These are phyloP conservation scores for Himalopsyche kuldschensis DNA, from an alignment of 2,888 invertebrate species.

Conservation along the genomic window DNA sequence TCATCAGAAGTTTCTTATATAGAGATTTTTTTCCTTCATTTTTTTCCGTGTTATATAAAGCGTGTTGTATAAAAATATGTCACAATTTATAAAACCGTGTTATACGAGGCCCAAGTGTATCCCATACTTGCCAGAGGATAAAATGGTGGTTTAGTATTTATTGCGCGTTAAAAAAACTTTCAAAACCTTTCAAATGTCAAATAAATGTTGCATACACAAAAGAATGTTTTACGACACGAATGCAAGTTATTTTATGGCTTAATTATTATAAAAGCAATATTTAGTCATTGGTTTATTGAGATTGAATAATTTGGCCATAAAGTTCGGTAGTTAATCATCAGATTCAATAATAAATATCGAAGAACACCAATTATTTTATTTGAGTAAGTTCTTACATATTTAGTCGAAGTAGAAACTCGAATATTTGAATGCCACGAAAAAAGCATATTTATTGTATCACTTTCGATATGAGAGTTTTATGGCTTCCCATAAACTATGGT, in stretches of 20 bases:
- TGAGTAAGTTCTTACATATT: background rate
- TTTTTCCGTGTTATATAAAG: no score
- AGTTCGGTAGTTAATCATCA: background rate
- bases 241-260: background rate
- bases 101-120: no score
- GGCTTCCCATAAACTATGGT: background rate
- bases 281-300: background rate
- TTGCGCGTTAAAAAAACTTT: no score
- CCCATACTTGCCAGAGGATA: no score
- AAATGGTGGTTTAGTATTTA: no score
- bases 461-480: background rate
- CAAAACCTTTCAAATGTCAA: no score
- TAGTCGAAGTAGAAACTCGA: background rate
- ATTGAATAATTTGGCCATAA: background rate
- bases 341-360: background rate
- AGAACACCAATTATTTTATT: background rate
- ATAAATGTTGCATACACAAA: no score
- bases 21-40: no score
- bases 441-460: background rate
- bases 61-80: no score
- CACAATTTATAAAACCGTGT: no score
- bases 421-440: background rate
- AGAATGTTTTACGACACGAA: no score
- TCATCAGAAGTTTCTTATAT: no score
- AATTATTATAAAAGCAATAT: background rate